Evolutionary conservation across 1,140 invertebrate species (phyloP).

Genomic region (Drosophila malerkotliana): DNA sequence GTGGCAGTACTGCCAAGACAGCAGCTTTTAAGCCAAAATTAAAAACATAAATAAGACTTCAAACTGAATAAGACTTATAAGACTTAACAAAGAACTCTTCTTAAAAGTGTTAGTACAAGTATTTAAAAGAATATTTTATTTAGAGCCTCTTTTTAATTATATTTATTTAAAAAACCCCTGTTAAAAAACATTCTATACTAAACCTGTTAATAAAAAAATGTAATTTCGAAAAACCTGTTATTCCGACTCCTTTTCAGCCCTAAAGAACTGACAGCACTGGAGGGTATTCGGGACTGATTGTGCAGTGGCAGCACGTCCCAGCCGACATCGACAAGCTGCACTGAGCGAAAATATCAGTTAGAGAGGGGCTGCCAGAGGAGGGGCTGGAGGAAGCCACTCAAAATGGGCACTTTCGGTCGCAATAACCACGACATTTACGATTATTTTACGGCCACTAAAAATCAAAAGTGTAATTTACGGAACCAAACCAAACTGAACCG

Average conservation of each 20-base stretch:
- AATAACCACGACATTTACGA: constrained; percentile 84
- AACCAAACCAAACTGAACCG: constrained; percentile 72
- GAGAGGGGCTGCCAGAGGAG: not conserved
- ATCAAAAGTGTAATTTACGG: constrained; percentile 84
- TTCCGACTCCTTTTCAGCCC: not conserved
- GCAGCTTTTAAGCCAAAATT: not conserved
- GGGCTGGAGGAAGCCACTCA: constrained; percentile 45
- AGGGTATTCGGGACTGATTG: constrained; percentile 53
- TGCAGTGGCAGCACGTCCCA: constrained; percentile 73
- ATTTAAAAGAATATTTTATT: too few species aligned
- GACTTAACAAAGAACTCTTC: too few species aligned
- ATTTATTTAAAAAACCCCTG: too few species aligned
- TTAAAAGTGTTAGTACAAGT: too few species aligned
- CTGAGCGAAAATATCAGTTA: constrained; percentile 78
- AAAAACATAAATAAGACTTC: not conserved
- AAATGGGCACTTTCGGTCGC: constrained; percentile 83
- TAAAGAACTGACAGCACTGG: constrained; percentile 18
- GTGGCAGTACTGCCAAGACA: constrained; percentile 5
- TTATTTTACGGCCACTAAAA: constrained; percentile 84
- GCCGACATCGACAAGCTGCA: constrained; percentile 55
- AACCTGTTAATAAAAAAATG: not conserved
- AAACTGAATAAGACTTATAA: too few species aligned
- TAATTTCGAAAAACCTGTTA: too few species aligned
- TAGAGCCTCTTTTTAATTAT: too few species aligned
- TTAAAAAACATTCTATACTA: too few species aligned